A percentile compares a stretch with the other conserved stretches of the same genome.
These are phyloP conservation scores for Aspidiotus destructor DNA, from an alignment of 2,888 invertebrate species.

Conservation along the genomic window DNA sequence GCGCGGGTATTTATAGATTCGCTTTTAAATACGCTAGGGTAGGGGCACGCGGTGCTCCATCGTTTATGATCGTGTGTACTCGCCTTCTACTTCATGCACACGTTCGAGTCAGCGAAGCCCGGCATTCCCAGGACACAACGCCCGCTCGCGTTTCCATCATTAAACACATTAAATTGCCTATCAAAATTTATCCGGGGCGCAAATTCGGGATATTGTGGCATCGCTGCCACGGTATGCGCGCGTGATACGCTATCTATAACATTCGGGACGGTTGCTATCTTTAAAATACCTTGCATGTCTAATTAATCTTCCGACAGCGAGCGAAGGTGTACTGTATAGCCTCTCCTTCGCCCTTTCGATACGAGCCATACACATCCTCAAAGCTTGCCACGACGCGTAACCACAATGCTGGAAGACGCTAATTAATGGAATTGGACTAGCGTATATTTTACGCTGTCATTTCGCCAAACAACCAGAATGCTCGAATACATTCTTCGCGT, in stretches of 20 bases:
- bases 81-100: neutral
- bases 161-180: constrained; percentile 30
- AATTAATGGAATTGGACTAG: constrained; percentile 33
- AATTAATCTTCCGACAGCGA: constrained; percentile 22
- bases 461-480: constrained; percentile 15
- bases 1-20: constrained; percentile 20
- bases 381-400: constrained; percentile 17
- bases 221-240: constrained; percentile 8
- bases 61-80: neutral
- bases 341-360: constrained; percentile 10
- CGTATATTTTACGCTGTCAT: constrained; percentile 29
- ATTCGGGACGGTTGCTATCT: neutral
- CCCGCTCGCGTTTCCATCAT: constrained; percentile 16
- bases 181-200: constrained; percentile 26
- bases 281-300: constrained; percentile 31
- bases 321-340: no score
- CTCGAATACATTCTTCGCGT: no score
- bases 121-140: no score
- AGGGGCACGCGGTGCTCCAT: neutral
- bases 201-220: constrained; percentile 1
- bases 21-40: constrained; percentile 19
- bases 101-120: constrained; percentile 21
- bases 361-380: constrained; percentile 18
- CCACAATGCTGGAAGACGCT: constrained; percentile 29
- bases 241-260: constrained; percentile 27